Conservation (phyloP, 2,113 vertebrate species). For the Ceyx melanurus region DNA sequence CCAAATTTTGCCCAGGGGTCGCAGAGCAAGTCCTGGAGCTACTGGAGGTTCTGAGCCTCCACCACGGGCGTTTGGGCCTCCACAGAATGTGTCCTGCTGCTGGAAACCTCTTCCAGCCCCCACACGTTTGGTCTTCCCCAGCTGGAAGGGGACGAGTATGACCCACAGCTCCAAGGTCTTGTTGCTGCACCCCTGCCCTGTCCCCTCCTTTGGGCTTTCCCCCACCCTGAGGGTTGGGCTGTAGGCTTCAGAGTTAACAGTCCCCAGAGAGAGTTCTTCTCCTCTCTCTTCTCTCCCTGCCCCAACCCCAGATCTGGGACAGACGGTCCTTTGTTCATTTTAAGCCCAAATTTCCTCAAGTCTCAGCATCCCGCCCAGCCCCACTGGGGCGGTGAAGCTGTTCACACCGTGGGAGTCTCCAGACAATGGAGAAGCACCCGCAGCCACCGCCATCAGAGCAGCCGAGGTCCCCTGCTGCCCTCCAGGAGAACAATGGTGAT, state of each 20-base stretch:
- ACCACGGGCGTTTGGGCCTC: background rate
- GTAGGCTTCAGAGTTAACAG: background rate
- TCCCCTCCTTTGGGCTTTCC: background rate
- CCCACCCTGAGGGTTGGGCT: background rate
- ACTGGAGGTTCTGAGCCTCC: background rate
- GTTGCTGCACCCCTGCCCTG: background rate
- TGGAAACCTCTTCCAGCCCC: background rate
- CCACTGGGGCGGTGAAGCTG: background rate
- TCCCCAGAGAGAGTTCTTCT: background rate
- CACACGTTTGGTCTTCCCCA: background rate
- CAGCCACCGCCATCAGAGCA: background rate
- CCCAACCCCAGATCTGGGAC: background rate
- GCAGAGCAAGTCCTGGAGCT: background rate
- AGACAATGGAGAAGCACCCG: background rate
- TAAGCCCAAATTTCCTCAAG: background rate
- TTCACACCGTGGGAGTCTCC: background rate
- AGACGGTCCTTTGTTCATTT: background rate
- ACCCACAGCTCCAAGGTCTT: background rate
- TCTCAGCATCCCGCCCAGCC: background rate
- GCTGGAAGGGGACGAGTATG: background rate
- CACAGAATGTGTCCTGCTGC: accelerated
- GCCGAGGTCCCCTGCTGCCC: background rate
- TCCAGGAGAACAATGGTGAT: background rate
- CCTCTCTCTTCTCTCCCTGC: background rate
- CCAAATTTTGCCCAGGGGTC: background rate